Evolutionary conservation across 2,888 invertebrate species (phyloP), one percentile per base, ranked within the genome.

Genomic region (Megaustenia siamemsis): DNA sequence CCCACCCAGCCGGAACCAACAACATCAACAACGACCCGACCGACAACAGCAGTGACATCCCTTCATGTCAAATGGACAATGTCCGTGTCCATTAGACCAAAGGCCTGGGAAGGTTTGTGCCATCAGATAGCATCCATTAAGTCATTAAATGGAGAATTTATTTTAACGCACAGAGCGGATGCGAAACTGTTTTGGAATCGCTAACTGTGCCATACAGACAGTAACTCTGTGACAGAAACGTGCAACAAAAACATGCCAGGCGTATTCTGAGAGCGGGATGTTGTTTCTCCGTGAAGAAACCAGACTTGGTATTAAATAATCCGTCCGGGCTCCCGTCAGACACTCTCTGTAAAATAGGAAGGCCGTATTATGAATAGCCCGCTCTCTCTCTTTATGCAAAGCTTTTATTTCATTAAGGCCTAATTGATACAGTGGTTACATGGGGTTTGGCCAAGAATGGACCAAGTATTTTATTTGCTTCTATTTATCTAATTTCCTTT

Each of bases 341-440:
- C 18, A 60, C 63, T 40, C 63, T 40, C 63, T 63, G 77, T 35
- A 53, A 77, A 35, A 38, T 18, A 15, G 15, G 68, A 35, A n/a
- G 21, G 38, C 12, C 4, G 38, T 18, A 63, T 77, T 77, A 77
- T 5, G 38, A 56, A 35, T 49, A 6, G 38, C 28, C n/a, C 28
- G 38, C 63, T 56, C 24, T 73, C 49, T 24, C n/a, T 12, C 60
- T 8, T n/a, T 60, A 40, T 38, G 53, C 28, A 12, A 40, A 24
- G 77, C 63, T 77, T 77, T 77, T 77, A 77, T 60, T 63, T 77
- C 77, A 77, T 77, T 77, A 77, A 56, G n/a, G 43, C 6, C 28
- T 78, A 66, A 78, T 78, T 63, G 43, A 43, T 78, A 60, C 40
- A 2, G 32, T 66, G 40, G 45, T 78, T 66, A 78, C 66, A 45